phyloP scores from a whole-genome alignment of 2,113 vertebrate genomes.

The Eubucco bourcierii region DNA sequence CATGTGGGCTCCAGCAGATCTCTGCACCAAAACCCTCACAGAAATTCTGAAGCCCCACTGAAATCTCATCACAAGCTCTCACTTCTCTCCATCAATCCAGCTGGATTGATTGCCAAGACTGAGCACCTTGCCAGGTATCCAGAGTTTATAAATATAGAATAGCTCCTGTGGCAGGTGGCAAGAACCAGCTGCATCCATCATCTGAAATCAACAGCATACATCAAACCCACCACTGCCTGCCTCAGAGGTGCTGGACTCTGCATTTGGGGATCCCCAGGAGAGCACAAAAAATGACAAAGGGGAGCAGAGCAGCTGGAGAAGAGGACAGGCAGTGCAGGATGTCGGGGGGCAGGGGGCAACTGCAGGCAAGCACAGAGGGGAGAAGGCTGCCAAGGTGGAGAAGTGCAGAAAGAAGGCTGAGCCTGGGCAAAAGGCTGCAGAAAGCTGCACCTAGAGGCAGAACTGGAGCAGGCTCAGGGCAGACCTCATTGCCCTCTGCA shows the following conservation, averaged over 20 bases:
- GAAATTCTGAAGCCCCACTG: neutral
- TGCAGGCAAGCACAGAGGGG: neutral
- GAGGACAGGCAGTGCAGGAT: neutral
- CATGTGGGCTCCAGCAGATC: neutral
- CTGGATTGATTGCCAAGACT: neutral
- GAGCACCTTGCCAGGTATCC: neutral
- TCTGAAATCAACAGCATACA: neutral
- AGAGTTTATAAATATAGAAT: neutral
- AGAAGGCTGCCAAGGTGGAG: neutral
- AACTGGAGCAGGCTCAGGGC: neutral
- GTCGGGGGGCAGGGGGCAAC: neutral
- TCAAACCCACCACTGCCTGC: neutral
- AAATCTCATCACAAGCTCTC: conserved; percentile 1
- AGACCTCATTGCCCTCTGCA: no score
- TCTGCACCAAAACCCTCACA: neutral
- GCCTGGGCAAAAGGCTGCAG: neutral
- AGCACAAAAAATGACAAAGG: neutral
- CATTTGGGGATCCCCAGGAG: neutral
- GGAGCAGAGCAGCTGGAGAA: neutral
- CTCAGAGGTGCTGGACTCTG: neutral
- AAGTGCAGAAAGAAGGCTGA: neutral
- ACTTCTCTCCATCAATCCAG: neutral
- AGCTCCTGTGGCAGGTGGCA: conserved; percentile 9
- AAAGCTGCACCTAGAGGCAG: neutral
- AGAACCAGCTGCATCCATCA: neutral